These are phyloP conservation scores for Heterodera carotae DNA, from an alignment of 1,140 invertebrate genomes.

Conservation along the genomic window DNA sequence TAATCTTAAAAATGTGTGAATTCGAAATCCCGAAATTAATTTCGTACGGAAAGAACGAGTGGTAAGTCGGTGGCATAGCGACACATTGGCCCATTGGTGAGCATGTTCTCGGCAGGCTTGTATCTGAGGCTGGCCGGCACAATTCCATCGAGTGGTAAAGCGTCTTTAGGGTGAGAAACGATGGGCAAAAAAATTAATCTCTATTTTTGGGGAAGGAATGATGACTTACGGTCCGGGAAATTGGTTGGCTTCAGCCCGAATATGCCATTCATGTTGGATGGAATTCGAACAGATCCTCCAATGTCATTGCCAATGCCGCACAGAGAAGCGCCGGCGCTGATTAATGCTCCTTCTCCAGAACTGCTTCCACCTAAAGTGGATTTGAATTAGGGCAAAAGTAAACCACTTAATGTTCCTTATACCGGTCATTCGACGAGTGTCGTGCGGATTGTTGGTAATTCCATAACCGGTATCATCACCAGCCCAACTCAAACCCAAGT, in stretches of 20 bases:
- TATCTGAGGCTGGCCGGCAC: background rate
- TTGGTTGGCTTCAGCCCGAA: slow-evolving; percentile 87
- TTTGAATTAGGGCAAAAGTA: too few relatives aligned
- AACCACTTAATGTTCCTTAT: too few relatives aligned
- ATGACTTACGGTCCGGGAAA: background rate
- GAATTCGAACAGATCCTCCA: slow-evolving; percentile 92
- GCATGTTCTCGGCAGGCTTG: background rate
- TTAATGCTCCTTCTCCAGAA: slow-evolving; percentile 60
- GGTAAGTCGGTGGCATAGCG: slow-evolving; percentile 81
- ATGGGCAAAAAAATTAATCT: background rate
- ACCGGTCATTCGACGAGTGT: slow-evolving; percentile 80
- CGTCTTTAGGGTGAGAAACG: background rate
- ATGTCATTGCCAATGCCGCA: slow-evolving; percentile 91
- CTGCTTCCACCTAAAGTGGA: slow-evolving; percentile 66
- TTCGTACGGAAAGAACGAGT: slow-evolving; percentile 69
- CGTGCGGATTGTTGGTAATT: slow-evolving; percentile 82
- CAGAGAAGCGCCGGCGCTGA: slow-evolving; percentile 68
- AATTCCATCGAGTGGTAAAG: slow-evolving; percentile 20
- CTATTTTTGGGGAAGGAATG: too few relatives aligned
- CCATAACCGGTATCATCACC: slow-evolving; percentile 73
- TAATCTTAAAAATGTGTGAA: background rate
- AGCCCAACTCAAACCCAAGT: slow-evolving; percentile 13
- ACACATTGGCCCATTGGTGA: slow-evolving; percentile 80
- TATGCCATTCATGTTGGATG: slow-evolving; percentile 84
- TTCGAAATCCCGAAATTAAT: background rate